phyloP scores from a whole-genome alignment of 2,888 invertebrate species.

The Ceraclea dissimilis region DNA sequence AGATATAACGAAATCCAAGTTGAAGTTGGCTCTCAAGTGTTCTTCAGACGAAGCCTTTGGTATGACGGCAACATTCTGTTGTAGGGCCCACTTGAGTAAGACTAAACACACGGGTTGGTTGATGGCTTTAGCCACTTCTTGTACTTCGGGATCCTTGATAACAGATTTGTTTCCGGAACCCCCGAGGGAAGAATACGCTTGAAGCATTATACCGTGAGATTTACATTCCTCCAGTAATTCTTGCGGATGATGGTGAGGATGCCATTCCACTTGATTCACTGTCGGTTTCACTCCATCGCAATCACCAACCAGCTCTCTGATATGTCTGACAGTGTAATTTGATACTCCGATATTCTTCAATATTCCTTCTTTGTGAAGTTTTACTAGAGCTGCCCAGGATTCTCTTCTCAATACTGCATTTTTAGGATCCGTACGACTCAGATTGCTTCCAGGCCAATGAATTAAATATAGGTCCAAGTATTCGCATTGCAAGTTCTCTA shows the following conservation, averaged over 20 bases:
- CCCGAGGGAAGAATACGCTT: conserved; percentile 75
- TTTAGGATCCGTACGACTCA: conserved; percentile 47
- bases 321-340: conserved; percentile 65
- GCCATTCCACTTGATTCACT: conserved; percentile 77
- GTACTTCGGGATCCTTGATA: conserved; percentile 51
- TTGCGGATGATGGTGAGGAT: conserved; percentile 62
- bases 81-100: conserved; percentile 67
- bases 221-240: conserved; percentile 58
- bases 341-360: conserved; percentile 70
- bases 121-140: conserved; percentile 50
- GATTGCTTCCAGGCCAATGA: conserved; percentile 71
- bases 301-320: conserved; percentile 52
- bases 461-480: conserved; percentile 76
- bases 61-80: conserved; percentile 62
- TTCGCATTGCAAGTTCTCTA: conserved; percentile 54
- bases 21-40: conserved; percentile 53
- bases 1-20: conserved; percentile 51
- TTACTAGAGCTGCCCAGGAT: conserved; percentile 62
- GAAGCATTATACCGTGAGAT: conserved; percentile 58
- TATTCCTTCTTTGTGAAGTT: conserved; percentile 54
- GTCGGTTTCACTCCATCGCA: conserved; percentile 53
- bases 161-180: conserved; percentile 47
- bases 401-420: conserved; percentile 43
- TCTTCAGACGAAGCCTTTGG: conserved; percentile 53
- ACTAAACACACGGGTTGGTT: conserved; percentile 56